phyloP scores from a whole-genome alignment of 1,140 invertebrate genomes.

The Pseudomyrmex concolor region DNA sequence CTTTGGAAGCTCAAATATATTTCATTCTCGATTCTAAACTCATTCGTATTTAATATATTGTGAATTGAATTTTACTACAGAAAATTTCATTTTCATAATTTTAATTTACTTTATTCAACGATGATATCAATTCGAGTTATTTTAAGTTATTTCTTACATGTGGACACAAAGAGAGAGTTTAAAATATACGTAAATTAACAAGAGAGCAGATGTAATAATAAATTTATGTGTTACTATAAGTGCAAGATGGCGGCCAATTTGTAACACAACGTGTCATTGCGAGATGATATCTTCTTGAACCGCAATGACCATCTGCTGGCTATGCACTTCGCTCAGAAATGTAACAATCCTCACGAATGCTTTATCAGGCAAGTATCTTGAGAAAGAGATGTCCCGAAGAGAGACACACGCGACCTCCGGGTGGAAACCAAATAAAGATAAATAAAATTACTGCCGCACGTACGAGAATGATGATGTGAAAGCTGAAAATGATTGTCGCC shows the following conservation, averaged over 20 bases:
- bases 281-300: slow-evolving; percentile 2
- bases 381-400: slow-evolving; percentile 63
- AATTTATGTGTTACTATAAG: background rate
- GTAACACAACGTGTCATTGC: slow-evolving; percentile 42
- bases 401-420: slow-evolving; percentile 46
- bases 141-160: background rate
- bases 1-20: slow-evolving; percentile 9
- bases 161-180: background rate
- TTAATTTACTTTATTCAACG: background rate
- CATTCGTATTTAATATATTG: slow-evolving; percentile 4
- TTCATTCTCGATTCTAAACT: background rate
- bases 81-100: background rate
- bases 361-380: slow-evolving; percentile 72
- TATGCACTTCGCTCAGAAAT: slow-evolving; percentile 66
- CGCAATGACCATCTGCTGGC: slow-evolving; percentile 47
- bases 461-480: slow-evolving; percentile 63
- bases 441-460: slow-evolving; percentile 58
- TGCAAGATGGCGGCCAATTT: slow-evolving; percentile 10
- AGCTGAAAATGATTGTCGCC: slow-evolving; percentile 53
- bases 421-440: slow-evolving; percentile 40
- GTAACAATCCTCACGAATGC: slow-evolving; percentile 59
- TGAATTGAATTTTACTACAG: slow-evolving; percentile 12
- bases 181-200: background rate
- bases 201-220: background rate
- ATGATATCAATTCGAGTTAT: background rate